A percentile compares a stretch with the other conserved stretches of the same genome.
These are phyloP conservation scores for Drosophila emarginata DNA, from an alignment of 2,888 invertebrate species.

Conservation along the genomic window DNA sequence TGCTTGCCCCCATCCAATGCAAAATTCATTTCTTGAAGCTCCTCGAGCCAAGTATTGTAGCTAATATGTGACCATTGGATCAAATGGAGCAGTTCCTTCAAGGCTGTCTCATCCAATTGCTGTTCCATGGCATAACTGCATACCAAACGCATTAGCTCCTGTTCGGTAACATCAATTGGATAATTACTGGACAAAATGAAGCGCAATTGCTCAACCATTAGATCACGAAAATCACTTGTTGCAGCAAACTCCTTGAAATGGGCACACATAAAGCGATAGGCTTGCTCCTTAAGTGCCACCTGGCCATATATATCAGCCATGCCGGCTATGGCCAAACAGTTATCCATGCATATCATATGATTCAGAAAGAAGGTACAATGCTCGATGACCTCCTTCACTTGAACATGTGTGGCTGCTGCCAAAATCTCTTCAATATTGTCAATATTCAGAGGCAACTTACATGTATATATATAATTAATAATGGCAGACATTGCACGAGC, in stretches of 20 bases:
- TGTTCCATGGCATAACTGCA: constrained; percentile 52
- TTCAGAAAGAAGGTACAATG: constrained; percentile 87
- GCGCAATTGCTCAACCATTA: constrained; percentile 85
- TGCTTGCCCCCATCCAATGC: constrained; percentile 45
- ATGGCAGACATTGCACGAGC: constrained; percentile 86
- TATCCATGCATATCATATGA: constrained; percentile 87
- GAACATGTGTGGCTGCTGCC: constrained; percentile 87
- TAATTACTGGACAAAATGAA: constrained; percentile 86
- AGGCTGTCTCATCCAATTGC: constrained; percentile 41
- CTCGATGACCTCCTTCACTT: constrained; percentile 86
- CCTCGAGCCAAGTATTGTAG: constrained; percentile 37
- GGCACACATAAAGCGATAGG: constrained; percentile 87
- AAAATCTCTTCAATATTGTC: constrained; percentile 86
- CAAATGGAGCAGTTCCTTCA: constrained; percentile 45
- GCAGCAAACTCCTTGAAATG: constrained; percentile 85
- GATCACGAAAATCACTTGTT: constrained; percentile 85
- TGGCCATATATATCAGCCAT: constrained; percentile 88
- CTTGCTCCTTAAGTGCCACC: constrained; percentile 84
- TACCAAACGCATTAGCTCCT: constrained; percentile 56
- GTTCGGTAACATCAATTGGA: constrained; percentile 84
- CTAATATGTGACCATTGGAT: constrained; percentile 58
- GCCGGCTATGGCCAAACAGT: constrained; percentile 88
- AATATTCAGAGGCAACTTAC: constrained; percentile 84
- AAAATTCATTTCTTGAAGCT: constrained; percentile 41
- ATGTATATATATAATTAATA: constrained; percentile 88